Evolutionary conservation across 2,888 invertebrate species (phyloP).

Genomic region (Tuta absoluta): DNA sequence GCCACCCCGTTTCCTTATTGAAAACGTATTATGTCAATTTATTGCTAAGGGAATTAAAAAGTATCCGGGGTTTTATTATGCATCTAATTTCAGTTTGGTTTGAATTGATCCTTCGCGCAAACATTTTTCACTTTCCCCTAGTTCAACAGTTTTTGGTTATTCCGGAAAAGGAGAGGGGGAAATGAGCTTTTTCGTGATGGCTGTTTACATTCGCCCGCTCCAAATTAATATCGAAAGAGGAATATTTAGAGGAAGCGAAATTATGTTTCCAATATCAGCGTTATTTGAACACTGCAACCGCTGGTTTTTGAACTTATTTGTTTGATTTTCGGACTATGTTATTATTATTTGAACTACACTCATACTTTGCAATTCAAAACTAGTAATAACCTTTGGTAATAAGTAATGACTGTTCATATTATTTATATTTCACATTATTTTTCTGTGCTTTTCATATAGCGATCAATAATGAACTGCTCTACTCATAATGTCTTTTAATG

Average conservation of each 20-base stretch:
- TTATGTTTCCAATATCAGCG: conserved; percentile 48
- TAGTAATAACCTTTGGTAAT: too few relatives aligned
- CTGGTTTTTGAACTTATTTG: neutral
- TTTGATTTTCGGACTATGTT: neutral
- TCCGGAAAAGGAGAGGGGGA: conserved; percentile 36
- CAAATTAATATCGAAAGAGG: conserved; percentile 57
- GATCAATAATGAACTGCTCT: too few relatives aligned
- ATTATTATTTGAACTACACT: neutral
- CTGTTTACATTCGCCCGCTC: conserved; percentile 52
- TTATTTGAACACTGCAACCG: conserved; percentile 1
- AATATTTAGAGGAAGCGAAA: conserved; percentile 51
- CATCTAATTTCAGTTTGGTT: neutral
- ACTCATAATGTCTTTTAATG: too few relatives aligned
- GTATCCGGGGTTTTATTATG: conserved; percentile 22
- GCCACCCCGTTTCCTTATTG: conserved; percentile 8
- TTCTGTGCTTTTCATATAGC: too few relatives aligned
- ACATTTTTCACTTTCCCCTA: conserved; percentile 57
- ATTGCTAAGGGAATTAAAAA: conserved; percentile 12
- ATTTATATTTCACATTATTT: too few relatives aligned
- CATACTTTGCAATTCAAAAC: too few relatives aligned
- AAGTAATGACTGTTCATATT: too few relatives aligned
- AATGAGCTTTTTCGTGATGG: conserved; percentile 40
- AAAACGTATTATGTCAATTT: conserved; percentile 7
- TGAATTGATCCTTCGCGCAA: conserved; percentile 55
- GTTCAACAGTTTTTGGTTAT: conserved; percentile 55